phyloP scores from a whole-genome alignment of 2,113 vertebrate genomes.

The Puntigrus tetrazona region DNA sequence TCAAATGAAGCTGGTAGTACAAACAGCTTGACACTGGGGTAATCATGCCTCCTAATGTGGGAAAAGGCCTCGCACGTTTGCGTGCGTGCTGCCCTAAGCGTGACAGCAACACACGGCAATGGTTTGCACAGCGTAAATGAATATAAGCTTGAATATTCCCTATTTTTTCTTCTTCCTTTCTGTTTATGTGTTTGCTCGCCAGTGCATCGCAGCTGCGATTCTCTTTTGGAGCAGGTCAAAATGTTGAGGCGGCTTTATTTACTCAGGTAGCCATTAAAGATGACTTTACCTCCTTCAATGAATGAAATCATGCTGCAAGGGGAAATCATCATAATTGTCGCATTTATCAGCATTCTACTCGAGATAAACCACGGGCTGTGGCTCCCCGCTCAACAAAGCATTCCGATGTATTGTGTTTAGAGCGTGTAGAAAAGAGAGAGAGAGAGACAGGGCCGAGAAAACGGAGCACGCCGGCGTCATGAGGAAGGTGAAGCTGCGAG shows the following conservation, averaged over 20 bases:
- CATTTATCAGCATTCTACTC: conserved; percentile 71
- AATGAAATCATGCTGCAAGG: conserved; percentile 53
- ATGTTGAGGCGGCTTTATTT: conserved; percentile 65
- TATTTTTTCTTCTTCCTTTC: background rate
- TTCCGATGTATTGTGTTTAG: background rate
- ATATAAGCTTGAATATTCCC: background rate
- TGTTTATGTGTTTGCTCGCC: conserved; percentile 34
- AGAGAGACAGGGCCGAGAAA: conserved; percentile 2
- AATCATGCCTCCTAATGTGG: background rate
- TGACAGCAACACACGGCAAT: background rate
- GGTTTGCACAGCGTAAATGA: conserved; percentile 3
- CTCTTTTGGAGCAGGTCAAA: conserved; percentile 45
- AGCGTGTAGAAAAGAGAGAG: background rate
- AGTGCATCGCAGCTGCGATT: conserved; percentile 59
- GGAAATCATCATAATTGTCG: conserved; percentile 74
- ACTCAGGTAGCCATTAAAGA: conserved; percentile 59
- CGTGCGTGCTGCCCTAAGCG: background rate
- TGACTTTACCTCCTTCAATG: conserved; percentile 38
- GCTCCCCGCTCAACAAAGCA: conserved; percentile 32
- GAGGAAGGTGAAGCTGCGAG: background rate
- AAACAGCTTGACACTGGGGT: conserved; percentile 12
- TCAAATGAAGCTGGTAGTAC: conserved; percentile 38
- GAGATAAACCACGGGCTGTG: conserved; percentile 63
- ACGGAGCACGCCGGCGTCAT: background rate
- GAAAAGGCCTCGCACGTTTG: background rate